Base-by-base conservation (phyloP, 2,113 vertebrate species). In the Cricetomys ansorgei region DNA sequence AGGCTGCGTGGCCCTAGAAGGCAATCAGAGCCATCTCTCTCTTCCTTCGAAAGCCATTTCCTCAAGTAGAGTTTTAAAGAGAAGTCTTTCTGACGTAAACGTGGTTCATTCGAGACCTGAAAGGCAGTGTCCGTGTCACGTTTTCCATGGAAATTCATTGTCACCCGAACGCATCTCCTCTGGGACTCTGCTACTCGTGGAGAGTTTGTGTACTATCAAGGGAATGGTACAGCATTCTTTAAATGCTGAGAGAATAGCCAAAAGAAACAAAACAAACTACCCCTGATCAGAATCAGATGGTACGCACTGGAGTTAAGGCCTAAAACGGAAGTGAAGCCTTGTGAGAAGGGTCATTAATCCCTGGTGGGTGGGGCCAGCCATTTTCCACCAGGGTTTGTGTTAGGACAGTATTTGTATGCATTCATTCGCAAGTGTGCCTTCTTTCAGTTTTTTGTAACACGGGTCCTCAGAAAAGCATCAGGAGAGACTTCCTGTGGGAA, bases 261-360 rank as follows among this genome's bases (percentile, higher is more conserved):
- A 64, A 72, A 81, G 62, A 43, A 84, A 40, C 23, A 40, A 83
- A 43, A 62, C 55, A 83, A 84, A 73, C 67, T 76, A 59, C 53
- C 75, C 65, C 76, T 93, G 79, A 97, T 94, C 64, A 75, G 50
- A 89, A 88, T 96, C 95, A 95, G 92, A 92, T 80, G 89, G 91
- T 50, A 76, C 1, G 73, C 55, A 43, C 3, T 59, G 17, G 80
- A 92, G 43, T 94, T 94, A 85, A 94, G 70, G 65, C 59, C 37
- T 65, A 43, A 88, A 89, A 64, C 84, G 50, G 88, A 85, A 84
- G 13, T n/a, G 48, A 57, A 57, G 43, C 31, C 87, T 95, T 70
- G 27, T 88, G 83, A 84, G 65, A 93, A 89, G 84, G 15, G 19
- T 93, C 19, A 3, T 37, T 59, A 70, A 45, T 50, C 48, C 72